Conservation (phyloP, 2,113 vertebrate species). For the Shinisaurus crocodilurus region DNA sequence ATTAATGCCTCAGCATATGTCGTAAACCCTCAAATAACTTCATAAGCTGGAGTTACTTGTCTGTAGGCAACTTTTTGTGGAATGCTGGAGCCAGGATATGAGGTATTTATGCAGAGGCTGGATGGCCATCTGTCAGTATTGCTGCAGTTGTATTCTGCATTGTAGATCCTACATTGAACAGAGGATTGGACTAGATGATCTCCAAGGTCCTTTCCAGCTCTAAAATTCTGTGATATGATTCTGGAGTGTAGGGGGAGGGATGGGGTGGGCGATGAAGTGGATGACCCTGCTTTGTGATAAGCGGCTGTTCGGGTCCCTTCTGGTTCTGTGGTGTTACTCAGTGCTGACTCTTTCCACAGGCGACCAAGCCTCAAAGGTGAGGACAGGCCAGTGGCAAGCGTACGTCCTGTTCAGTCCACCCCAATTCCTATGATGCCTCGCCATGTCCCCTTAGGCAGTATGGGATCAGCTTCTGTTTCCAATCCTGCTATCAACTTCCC, state of each 20-base stretch:
- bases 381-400: conserved; percentile 95
- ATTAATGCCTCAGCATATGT: not conserved
- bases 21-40: not conserved
- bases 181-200: not conserved
- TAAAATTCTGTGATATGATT: not conserved
- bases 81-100: not conserved
- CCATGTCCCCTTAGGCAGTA: conserved; percentile 83
- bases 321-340: not conserved
- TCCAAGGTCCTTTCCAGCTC: not conserved
- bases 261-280: not conserved
- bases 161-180: not conserved
- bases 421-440: conserved; percentile 99
- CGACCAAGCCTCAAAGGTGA: conserved; percentile 87
- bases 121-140: not conserved
- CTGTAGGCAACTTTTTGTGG: not conserved
- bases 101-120: not conserved
- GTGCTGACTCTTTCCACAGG: conserved; percentile 77
- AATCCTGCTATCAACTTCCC: conserved; percentile 88
- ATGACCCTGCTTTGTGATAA: not conserved
- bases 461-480: conserved; percentile 82
- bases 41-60: not conserved
- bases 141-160: not conserved
- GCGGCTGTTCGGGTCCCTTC: not conserved
- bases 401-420: conserved; percentile 96
- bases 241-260: not conserved